phyloP scores from a whole-genome alignment of 2,888 invertebrate genomes.

The Volucella bombylans region DNA sequence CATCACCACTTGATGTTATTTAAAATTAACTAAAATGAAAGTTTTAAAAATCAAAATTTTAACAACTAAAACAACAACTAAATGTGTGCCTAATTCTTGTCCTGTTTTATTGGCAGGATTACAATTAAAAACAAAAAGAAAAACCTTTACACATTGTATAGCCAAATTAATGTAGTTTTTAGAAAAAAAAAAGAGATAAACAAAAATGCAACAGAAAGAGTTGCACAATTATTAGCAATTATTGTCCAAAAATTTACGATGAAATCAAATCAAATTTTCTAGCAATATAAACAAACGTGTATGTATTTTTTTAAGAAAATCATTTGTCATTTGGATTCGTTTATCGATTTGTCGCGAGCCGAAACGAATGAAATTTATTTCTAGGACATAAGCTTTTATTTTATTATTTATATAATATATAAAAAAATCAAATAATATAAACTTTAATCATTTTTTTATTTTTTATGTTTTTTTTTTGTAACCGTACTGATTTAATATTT shows the following conservation, averaged over 20 bases:
- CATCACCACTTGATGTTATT: constrained; percentile 40
- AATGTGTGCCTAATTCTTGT: constrained; percentile 63
- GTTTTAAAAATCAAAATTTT: constrained; percentile 36
- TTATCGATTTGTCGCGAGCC: constrained; percentile 35
- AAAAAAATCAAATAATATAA: too few species aligned
- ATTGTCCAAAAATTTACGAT: constrained; percentile 57
- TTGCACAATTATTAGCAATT: constrained; percentile 49
- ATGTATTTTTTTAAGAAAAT: constrained; percentile 52
- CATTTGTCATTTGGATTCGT: constrained; percentile 22
- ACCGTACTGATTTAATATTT: constrained; percentile 70
- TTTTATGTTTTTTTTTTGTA: constrained; percentile 48
- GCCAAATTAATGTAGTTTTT: constrained; percentile 69
- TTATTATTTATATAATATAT: constrained; percentile 66
- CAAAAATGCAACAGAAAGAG: constrained; percentile 25
- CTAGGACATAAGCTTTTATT: constrained; percentile 66
- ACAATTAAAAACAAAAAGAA: constrained; percentile 36
- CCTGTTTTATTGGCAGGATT: constrained; percentile 64
- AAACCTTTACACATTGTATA: constrained; percentile 47
- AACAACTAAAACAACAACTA: constrained; percentile 22
- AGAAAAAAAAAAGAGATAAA: constrained; percentile 16
- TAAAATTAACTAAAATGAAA: constrained; percentile 27
- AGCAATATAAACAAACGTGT: constrained; percentile 47
- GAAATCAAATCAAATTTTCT: constrained; percentile 49
- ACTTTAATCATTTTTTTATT: constrained; percentile 38
- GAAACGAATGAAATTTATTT: constrained; percentile 21